Percentiles rank a stretch among this genome's conserved stretches.
phyloP scores from a whole-genome alignment of 2,113 vertebrate genomes.

The Trogon surrucura region DNA sequence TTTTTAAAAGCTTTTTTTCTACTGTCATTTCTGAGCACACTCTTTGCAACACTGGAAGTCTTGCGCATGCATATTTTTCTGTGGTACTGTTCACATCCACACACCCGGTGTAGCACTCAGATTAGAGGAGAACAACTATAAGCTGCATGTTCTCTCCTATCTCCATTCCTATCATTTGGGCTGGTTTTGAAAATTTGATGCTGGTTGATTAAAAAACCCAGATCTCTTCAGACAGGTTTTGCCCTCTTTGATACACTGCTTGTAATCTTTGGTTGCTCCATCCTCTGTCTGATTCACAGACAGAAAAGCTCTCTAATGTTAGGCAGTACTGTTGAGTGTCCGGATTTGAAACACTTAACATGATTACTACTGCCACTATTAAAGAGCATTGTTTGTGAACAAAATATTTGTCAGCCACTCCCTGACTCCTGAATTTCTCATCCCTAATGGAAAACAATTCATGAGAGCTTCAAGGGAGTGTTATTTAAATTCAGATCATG shows the following conservation, averaged over 20 bases:
- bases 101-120: not conserved
- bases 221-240: not conserved
- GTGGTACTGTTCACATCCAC: not conserved
- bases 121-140: not conserved
- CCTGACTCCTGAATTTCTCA: constrained; percentile 37
- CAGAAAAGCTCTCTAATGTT: not conserved
- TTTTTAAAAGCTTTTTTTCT: not conserved
- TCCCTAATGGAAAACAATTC: not conserved
- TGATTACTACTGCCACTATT: constrained; percentile 29
- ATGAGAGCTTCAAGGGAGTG: not conserved
- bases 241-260: not conserved
- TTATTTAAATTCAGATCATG: constrained; percentile 3
- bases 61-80: not conserved
- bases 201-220: not conserved
- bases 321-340: not conserved
- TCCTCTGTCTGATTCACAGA: not conserved
- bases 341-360: constrained; percentile 47
- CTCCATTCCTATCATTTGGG: not conserved
- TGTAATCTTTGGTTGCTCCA: not conserved
- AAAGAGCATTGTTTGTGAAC: constrained; percentile 34
- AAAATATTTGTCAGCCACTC: constrained; percentile 32
- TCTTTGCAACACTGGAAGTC: not conserved
- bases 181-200: constrained; percentile 1
- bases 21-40: not conserved
- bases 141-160: not conserved